These are phyloP conservation scores for Eucera pruinosa DNA, from an alignment of 2,888 invertebrate genomes.

Conservation along the genomic window DNA sequence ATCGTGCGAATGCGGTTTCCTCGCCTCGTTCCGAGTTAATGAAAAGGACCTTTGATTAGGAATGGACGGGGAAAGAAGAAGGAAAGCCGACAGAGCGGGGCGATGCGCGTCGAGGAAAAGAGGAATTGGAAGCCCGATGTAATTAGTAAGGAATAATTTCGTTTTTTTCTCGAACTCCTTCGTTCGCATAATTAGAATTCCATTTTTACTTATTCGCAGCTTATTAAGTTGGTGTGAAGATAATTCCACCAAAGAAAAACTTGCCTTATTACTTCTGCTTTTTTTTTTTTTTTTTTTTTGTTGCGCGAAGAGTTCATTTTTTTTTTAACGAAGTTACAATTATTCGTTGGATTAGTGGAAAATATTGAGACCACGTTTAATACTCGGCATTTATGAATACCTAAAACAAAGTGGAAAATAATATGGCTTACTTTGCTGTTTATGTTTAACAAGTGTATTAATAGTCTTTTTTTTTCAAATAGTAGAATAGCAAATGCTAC, in stretches of 20 bases:
- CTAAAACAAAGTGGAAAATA: too few relatives aligned
- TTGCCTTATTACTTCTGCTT: slow-evolving; percentile 11
- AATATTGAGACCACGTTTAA: too few relatives aligned
- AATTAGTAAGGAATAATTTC: slow-evolving; percentile 48
- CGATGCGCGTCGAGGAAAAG: background rate
- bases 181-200: slow-evolving; percentile 38
- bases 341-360: background rate
- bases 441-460: too few relatives aligned
- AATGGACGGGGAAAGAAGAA: background rate
- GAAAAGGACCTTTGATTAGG: slow-evolving; percentile 17
- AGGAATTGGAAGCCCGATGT: slow-evolving; percentile 17
- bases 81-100: background rate
- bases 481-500: too few relatives aligned
- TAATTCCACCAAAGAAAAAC: slow-evolving; percentile 11
- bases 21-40: slow-evolving; percentile 18
- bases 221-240: slow-evolving; percentile 29
- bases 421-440: too few relatives aligned
- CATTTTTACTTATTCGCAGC: slow-evolving; percentile 48
- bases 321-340: background rate
- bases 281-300: background rate
- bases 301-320: background rate
- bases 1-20: slow-evolving; percentile 6
- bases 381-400: too few relatives aligned
- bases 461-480: too few relatives aligned
- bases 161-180: slow-evolving; percentile 24